These are phyloP conservation scores for Eristalis tenax DNA, from an alignment of 2,888 invertebrate genomes.

Conservation along the genomic window DNA sequence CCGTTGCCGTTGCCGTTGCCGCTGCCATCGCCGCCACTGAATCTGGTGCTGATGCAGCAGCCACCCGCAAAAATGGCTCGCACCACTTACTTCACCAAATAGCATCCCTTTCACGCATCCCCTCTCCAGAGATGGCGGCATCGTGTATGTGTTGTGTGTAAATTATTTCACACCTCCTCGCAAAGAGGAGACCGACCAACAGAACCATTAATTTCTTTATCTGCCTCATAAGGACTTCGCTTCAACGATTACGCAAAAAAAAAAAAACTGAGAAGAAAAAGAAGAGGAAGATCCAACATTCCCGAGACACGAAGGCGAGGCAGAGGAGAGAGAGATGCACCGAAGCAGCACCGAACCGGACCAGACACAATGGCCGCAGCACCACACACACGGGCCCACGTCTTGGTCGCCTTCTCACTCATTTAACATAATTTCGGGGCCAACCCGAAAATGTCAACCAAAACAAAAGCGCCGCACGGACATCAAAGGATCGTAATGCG, in stretches of 20 bases:
- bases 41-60: background rate
- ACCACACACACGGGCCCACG: background rate
- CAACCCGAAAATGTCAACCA: constrained; percentile 81
- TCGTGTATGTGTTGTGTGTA: constrained; percentile 45
- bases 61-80: constrained; percentile 58
- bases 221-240: constrained; percentile 53
- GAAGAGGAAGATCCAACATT: background rate
- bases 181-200: constrained; percentile 42
- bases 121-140: constrained; percentile 21
- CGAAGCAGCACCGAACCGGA: constrained; percentile 27
- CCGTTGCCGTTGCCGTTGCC: constrained; percentile 20
- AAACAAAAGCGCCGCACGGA: constrained; percentile 80
- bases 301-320: constrained; percentile 3
- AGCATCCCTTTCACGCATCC: constrained; percentile 16
- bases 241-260: constrained; percentile 66
- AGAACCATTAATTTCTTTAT: constrained; percentile 68
- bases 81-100: constrained; percentile 46
- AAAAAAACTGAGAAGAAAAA: background rate
- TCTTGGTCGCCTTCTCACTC: constrained; percentile 16
- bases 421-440: constrained; percentile 70
- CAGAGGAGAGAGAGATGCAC: constrained; percentile 37
- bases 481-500: constrained; percentile 79
- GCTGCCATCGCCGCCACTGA: constrained; percentile 7
- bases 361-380: constrained; percentile 47
- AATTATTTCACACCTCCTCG: constrained; percentile 69